Evolutionary conservation across 92 coral and sea anemone genomes (phyloP).

Genomic region (Phenganax marumi): DNA sequence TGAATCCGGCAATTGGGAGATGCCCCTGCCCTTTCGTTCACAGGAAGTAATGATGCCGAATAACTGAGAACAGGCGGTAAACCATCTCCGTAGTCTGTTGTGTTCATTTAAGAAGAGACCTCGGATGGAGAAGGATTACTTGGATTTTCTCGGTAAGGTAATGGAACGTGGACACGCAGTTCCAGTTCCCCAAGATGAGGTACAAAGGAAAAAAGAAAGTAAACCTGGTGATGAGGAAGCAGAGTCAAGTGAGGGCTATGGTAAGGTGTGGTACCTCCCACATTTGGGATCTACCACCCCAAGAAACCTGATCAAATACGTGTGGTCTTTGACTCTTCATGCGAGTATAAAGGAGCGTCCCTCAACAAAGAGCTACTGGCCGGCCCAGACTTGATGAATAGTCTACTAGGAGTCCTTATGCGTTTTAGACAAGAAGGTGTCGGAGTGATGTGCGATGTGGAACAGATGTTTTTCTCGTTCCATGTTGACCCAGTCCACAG

Average conservation of each 20-base stretch:
- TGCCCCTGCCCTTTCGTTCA: constrained; percentile 25
- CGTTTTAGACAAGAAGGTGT: constrained; percentile 5
- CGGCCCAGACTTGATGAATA: constrained; percentile 11
- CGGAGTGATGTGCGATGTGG: constrained; percentile 9
- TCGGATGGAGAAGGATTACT: constrained; percentile 29
- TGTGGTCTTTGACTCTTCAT: not conserved
- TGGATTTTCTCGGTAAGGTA: constrained; percentile 17
- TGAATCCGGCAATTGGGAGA: constrained; percentile 5
- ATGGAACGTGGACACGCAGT: constrained; percentile 42
- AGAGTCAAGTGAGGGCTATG: not conserved
- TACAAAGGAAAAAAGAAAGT: too few species aligned
- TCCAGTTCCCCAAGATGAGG: not conserved
- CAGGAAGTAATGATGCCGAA: constrained; percentile 26
- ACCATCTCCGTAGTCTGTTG: constrained; percentile 21
- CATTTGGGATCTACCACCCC: not conserved
- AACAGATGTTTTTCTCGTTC: not conserved
- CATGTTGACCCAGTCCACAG: not conserved
- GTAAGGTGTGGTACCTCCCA: not conserved
- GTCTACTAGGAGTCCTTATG: constrained; percentile 12
- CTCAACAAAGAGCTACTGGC: constrained; percentile 1
- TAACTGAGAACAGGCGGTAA: constrained; percentile 43
- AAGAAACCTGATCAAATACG: not conserved
- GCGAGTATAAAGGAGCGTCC: constrained; percentile 11
- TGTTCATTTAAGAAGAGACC: constrained; percentile 30
- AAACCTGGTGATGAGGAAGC: constrained; percentile 6